Percentiles rank a stretch among this genome's conserved stretches.
Evolutionary conservation across 2,797 vertebrate species (phyloP).

Genomic region (Pachyuromys duprasi): DNA sequence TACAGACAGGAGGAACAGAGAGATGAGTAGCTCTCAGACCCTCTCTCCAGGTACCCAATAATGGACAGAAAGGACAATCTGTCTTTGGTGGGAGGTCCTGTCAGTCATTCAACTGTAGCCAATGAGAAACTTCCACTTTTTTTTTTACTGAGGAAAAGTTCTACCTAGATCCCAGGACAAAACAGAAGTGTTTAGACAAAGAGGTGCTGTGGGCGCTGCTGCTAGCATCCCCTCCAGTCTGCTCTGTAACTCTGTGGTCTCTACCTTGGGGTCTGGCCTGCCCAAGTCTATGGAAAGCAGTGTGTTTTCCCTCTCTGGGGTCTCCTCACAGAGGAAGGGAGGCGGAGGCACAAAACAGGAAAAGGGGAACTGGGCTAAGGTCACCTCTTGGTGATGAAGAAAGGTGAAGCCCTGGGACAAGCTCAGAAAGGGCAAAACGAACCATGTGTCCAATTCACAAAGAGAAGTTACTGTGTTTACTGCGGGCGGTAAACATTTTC

Average conservation of each 20-base stretch:
- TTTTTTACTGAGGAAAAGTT: background rate
- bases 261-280: background rate
- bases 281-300: background rate
- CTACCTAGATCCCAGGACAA: background rate
- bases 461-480: background rate
- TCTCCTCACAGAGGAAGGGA: background rate
- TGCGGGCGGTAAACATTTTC: background rate
- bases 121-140: background rate
- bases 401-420: background rate
- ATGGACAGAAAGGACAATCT: background rate
- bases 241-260: background rate
- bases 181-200: background rate
- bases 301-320: background rate
- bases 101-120: background rate
- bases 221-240: background rate
- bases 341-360: background rate
- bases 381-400: background rate
- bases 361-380: background rate
- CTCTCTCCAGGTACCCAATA: background rate
- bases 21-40: background rate
- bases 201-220: background rate
- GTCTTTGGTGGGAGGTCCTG: background rate
- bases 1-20: background rate
- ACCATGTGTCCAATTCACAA: background rate
- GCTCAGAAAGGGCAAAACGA: background rate